These are phyloP conservation scores for Emydoidea blandingii DNA, from an alignment of 2,797 vertebrate genomes.

Conservation along the genomic window DNA sequence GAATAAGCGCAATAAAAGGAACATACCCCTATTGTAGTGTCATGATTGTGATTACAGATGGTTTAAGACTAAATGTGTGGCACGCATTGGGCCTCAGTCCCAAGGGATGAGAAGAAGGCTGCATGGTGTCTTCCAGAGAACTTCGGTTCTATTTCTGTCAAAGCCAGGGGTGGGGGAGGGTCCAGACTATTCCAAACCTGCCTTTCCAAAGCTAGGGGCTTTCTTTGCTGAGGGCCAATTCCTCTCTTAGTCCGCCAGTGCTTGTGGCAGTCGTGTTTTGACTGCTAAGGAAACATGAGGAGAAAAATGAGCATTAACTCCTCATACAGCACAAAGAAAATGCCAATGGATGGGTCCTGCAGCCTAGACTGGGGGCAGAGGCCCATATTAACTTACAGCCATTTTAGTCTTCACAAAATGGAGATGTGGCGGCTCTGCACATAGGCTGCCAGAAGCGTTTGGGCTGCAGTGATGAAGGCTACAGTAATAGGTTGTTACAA, in stretches of 20 bases:
- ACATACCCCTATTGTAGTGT: background rate
- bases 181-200: background rate
- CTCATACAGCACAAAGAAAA: background rate
- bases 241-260: background rate
- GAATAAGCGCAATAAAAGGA: background rate
- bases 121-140: rapidly evolving
- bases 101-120: background rate
- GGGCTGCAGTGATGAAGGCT: background rate
- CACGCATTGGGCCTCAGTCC: background rate
- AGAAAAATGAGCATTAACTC: background rate
- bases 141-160: background rate
- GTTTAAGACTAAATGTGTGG: background rate
- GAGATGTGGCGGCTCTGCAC: background rate
- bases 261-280: background rate
- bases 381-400: background rate
- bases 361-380: background rate
- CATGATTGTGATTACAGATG: rapidly evolving
- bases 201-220: background rate
- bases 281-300: background rate
- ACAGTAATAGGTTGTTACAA: background rate
- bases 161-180: background rate
- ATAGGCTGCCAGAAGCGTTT: background rate
- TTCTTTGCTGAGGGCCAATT: background rate
- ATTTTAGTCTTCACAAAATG: background rate
- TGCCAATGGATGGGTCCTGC: background rate